These are phyloP conservation scores for Paratrypauchen microcephalus DNA, from an alignment of 2,797 vertebrate genomes.

Conservation along the genomic window DNA sequence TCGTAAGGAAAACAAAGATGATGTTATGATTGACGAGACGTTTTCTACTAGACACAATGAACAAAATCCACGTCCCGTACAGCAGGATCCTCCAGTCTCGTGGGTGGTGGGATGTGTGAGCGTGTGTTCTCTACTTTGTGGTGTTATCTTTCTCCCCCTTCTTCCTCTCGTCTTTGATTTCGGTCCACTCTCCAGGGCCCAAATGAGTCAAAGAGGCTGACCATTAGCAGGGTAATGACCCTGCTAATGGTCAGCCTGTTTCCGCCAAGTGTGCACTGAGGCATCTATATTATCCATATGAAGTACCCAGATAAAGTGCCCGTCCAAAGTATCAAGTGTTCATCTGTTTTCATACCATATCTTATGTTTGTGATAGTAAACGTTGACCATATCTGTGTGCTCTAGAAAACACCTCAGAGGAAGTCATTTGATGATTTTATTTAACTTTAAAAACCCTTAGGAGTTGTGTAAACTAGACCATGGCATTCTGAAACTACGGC, in stretches of 20 bases:
- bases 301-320: not conserved
- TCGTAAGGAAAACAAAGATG: no score
- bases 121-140: slow-evolving; percentile 18
- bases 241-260: slow-evolving; percentile 56
- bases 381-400: not conserved
- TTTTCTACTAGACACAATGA: not conserved
- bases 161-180: slow-evolving; percentile 60
- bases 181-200: slow-evolving; percentile 51
- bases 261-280: slow-evolving; percentile 36
- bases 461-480: no score
- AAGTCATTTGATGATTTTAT: no score
- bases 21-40: no score
- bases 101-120: slow-evolving; percentile 27
- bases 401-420: no score
- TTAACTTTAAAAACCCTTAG: no score
- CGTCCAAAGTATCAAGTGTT: not conserved
- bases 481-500: no score
- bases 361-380: not conserved
- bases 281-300: slow-evolving; percentile 5
- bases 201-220: slow-evolving; percentile 60
- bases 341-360: not conserved
- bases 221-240: no score
- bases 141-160: slow-evolving; percentile 52
- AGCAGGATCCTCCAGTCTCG: slow-evolving; percentile 27
- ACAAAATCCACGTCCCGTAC: slow-evolving; percentile 7